These are phyloP conservation scores for Mallotus villosus DNA, from an alignment of 2,797 vertebrate genomes.

Conservation along the genomic window DNA sequence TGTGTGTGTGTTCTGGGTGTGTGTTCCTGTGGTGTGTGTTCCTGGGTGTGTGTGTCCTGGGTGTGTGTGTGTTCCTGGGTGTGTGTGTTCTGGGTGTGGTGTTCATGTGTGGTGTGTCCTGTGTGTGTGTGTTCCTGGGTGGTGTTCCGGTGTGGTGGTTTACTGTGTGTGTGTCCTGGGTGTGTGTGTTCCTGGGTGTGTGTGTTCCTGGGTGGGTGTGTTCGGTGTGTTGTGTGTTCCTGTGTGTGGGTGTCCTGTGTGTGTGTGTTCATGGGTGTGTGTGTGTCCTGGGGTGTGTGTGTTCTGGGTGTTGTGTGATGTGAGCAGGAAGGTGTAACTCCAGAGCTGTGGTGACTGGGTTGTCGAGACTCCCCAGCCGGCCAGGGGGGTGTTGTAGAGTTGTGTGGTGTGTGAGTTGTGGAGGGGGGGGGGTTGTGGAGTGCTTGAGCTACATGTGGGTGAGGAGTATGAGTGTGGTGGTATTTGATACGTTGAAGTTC, in stretches of 20 bases:
- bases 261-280: neutral
- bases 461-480: neutral
- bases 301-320: neutral
- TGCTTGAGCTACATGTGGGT: too few relatives aligned
- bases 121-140: neutral
- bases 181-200: neutral
- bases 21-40: too few relatives aligned
- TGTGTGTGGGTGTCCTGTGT: conserved; percentile 2
- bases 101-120: conserved; percentile 2
- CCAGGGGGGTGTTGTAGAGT: neutral
- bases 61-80: neutral
- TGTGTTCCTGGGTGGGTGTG: neutral
- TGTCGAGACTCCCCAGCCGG: neutral
- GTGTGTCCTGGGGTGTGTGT: too few relatives aligned
- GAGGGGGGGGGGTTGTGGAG: too few relatives aligned
- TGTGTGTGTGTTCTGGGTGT: too few relatives aligned
- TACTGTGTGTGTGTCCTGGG: too few relatives aligned
- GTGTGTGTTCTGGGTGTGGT: too few relatives aligned
- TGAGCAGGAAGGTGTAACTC: neutral
- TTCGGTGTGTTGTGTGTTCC: too few relatives aligned
- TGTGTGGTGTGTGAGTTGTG: too few relatives aligned
- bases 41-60: neutral
- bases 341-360: neutral
- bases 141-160: too few relatives aligned
- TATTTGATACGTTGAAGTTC: too few relatives aligned